Conservation (phyloP, 1,140 invertebrate species). For the Lepidurus packardi region DNA sequence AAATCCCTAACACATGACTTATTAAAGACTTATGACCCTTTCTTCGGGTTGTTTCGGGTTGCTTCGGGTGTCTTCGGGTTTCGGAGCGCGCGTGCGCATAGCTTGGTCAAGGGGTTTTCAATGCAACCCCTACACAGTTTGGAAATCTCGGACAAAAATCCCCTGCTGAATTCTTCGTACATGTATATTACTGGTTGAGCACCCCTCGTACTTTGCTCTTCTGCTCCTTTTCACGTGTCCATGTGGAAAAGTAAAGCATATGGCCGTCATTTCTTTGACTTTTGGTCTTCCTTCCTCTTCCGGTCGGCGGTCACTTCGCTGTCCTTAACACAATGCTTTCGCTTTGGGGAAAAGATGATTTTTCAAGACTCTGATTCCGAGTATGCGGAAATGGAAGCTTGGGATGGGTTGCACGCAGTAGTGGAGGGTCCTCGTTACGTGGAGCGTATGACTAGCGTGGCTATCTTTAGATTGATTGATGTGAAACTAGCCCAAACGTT, state of each 20-base stretch:
- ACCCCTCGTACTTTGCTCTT: background rate
- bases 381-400: slow-evolving; percentile 3
- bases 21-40: slow-evolving; percentile 19
- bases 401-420: background rate
- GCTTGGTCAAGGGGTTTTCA: too few species aligned
- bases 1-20: slow-evolving; percentile 19
- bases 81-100: too few species aligned
- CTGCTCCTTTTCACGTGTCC: slow-evolving; percentile 10
- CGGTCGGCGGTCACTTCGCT: background rate
- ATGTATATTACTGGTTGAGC: background rate
- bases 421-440: too few species aligned
- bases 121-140: background rate
- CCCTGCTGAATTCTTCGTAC: background rate
- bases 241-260: background rate
- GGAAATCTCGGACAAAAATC: background rate
- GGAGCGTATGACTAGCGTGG: too few species aligned
- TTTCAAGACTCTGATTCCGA: background rate
- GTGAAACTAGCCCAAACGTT: too few species aligned
- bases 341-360: background rate
- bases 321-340: background rate
- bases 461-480: too few species aligned
- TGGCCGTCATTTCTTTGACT: background rate
- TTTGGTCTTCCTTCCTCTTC: slow-evolving; percentile 7
- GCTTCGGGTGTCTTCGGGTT: too few species aligned
- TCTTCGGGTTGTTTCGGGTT: background rate